Evolutionary conservation across 2,888 invertebrate genomes (phyloP).

Genomic region (Malthinus seriepunctatus): DNA sequence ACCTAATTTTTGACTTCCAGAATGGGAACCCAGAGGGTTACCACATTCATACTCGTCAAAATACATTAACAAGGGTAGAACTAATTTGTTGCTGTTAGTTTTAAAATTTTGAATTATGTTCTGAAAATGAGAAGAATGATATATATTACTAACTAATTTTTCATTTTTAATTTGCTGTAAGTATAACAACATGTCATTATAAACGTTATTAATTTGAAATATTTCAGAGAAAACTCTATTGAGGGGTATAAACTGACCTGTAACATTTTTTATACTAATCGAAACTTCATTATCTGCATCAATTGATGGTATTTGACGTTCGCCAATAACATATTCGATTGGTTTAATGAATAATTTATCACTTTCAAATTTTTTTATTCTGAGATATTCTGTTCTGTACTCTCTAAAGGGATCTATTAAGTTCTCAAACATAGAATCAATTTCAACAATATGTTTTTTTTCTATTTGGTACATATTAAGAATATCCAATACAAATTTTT

Average conservation of each 20-base stretch:
- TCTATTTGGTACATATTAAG: background rate
- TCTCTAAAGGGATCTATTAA: background rate
- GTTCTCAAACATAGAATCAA: background rate
- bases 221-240: background rate
- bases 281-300: background rate
- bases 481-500: background rate
- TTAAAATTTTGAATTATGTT: background rate
- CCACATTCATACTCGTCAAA: conserved; percentile 35
- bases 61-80: conserved; percentile 32
- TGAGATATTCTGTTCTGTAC: background rate
- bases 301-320: background rate
- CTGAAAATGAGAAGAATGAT: background rate
- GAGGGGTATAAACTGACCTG: background rate
- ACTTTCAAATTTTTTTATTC: background rate
- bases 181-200: background rate
- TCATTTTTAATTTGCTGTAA: background rate
- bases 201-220: conserved; percentile 6
- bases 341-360: background rate
- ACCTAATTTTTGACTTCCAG: conserved; percentile 34
- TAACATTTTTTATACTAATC: background rate
- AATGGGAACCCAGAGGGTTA: conserved; percentile 33
- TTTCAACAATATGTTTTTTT: too few species aligned
- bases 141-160: background rate
- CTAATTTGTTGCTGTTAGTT: background rate
- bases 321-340: background rate